A percentile compares a stretch with the other conserved stretches of the same genome.
Evolutionary conservation across 2,888 invertebrate species (phyloP).

Genomic region (Microctonus aethiopoides): DNA sequence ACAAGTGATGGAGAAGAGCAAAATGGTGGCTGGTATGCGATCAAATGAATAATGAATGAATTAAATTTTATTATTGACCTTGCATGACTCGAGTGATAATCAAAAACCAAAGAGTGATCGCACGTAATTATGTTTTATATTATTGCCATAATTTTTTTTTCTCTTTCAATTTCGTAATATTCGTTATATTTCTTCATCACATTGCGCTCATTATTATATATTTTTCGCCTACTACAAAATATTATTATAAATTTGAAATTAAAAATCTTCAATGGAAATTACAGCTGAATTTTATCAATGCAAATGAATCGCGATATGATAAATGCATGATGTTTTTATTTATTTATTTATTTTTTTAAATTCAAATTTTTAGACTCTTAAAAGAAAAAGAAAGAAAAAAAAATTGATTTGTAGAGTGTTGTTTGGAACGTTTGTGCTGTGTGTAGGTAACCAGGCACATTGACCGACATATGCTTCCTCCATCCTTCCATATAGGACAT

Average conservation of each 20-base stretch:
- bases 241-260: not conserved
- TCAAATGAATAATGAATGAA: constrained; percentile 21
- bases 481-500: constrained; percentile 59
- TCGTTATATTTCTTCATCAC: constrained; percentile 19
- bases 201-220: constrained; percentile 32
- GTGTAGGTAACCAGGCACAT: constrained; percentile 65
- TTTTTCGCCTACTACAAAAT: not conserved
- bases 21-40: constrained; percentile 90
- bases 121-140: constrained; percentile 38
- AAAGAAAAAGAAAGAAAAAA: not conserved
- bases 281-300: too few relatives aligned
- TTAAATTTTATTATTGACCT: not conserved
- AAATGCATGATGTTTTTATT: constrained; percentile 23
- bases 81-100: constrained; percentile 16
- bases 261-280: too few relatives aligned
- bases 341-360: not conserved
- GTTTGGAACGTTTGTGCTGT: constrained; percentile 64
- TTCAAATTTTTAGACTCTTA: not conserved
- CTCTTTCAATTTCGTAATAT: constrained; percentile 34
- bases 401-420: constrained; percentile 53
- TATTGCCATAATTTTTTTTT: too few relatives aligned
- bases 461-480: constrained; percentile 61
- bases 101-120: constrained; percentile 22
- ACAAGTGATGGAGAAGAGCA: constrained; percentile 95
- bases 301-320: not conserved